Percentiles rank a stretch among this genome's conserved stretches.
Evolutionary conservation across 1,140 invertebrate species (phyloP).

Genomic region (Neuroterus valhalla): DNA sequence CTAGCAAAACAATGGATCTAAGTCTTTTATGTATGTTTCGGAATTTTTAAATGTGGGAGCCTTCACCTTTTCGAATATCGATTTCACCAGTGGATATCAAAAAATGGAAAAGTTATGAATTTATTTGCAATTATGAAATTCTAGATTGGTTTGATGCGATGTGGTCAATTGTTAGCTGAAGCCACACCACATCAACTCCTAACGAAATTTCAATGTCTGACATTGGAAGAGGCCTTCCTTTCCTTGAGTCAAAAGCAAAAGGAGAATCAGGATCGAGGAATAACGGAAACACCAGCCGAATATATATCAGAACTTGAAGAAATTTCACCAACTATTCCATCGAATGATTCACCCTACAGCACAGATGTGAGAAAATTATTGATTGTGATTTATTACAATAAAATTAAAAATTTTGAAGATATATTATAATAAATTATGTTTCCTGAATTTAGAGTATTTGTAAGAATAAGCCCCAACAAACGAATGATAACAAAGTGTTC

Average conservation of each 20-base stretch:
- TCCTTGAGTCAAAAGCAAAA: slow-evolving; percentile 81
- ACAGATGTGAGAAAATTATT: slow-evolving; percentile 67
- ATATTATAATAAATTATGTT: slow-evolving; percentile 1
- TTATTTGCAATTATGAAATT: slow-evolving; percentile 31
- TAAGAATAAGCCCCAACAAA: slow-evolving; percentile 47
- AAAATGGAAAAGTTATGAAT: not conserved
- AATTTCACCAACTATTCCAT: slow-evolving; percentile 65
- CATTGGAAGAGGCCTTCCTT: slow-evolving; percentile 85
- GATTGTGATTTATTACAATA: not conserved
- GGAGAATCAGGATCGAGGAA: slow-evolving; percentile 58
- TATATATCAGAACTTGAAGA: slow-evolving; percentile 60
- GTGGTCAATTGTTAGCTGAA: slow-evolving; percentile 90
- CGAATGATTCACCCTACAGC: slow-evolving; percentile 68
- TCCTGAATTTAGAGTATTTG: slow-evolving; percentile 44
- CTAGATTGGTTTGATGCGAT: slow-evolving; percentile 92
- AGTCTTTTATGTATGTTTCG: too few species aligned
- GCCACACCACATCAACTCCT: slow-evolving; percentile 84
- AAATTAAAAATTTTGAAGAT: slow-evolving; percentile 28
- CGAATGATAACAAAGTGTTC: slow-evolving; percentile 61
- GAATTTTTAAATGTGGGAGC: too few species aligned
- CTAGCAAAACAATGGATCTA: too few species aligned
- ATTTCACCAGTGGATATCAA: too few species aligned
- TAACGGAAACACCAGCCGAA: slow-evolving; percentile 35
- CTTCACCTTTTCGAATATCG: too few species aligned
- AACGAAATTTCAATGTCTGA: slow-evolving; percentile 78